These are phyloP conservation scores for Ennomos erosarius DNA, from an alignment of 2,888 invertebrate species.

Conservation along the genomic window DNA sequence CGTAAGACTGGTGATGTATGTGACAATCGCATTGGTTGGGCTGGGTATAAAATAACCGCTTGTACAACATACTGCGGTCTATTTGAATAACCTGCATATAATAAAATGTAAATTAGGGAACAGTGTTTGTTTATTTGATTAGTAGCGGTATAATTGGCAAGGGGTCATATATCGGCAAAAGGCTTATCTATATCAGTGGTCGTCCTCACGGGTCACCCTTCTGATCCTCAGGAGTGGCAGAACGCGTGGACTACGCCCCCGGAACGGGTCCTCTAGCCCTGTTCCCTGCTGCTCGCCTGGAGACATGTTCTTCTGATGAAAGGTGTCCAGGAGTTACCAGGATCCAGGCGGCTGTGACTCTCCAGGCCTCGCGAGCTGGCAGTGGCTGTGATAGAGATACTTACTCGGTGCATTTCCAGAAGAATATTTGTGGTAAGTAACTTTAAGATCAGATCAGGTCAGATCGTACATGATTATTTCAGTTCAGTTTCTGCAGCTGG, in stretches of 20 bases:
- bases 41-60: too few relatives aligned
- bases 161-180: too few relatives aligned
- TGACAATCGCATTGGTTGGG: too few relatives aligned
- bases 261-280: constrained; percentile 92
- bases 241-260: constrained; percentile 94
- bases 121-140: too few relatives aligned
- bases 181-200: too few relatives aligned
- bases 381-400: constrained; percentile 98
- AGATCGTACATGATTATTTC: neutral
- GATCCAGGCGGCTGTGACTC: constrained; percentile 86
- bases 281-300: constrained; percentile 94
- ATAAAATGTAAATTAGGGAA: too few relatives aligned
- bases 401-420: constrained; percentile 93
- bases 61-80: too few relatives aligned
- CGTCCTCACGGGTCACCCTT: too few relatives aligned
- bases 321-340: constrained; percentile 90
- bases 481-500: too few relatives aligned
- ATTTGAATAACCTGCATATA: neutral
- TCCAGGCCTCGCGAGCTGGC: constrained; percentile 94
- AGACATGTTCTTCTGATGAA: constrained; percentile 95
- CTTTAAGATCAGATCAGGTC: neutral
- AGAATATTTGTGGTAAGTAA: constrained; percentile 91
- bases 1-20: neutral
- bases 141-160: too few relatives aligned
- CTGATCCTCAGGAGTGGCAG: constrained; percentile 87